Percentiles rank a stretch among this genome's conserved stretches.
Conservation (phyloP, 2,797 vertebrate species). For the Diplodus sargus region DNA sequence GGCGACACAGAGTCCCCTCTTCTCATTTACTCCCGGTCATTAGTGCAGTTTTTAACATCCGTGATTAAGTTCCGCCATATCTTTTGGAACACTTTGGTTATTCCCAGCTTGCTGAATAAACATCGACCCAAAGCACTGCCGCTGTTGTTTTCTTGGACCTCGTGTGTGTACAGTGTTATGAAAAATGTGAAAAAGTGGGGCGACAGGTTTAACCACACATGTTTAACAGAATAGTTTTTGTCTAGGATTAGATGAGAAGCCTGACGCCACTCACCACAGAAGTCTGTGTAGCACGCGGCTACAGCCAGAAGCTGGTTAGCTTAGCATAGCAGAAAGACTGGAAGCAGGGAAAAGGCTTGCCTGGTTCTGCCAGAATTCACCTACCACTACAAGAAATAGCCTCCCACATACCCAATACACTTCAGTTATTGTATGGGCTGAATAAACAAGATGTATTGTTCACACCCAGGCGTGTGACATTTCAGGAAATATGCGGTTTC, state of each 20-base stretch:
- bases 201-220: neutral
- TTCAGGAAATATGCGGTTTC: too few species aligned
- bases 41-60: conserved; percentile 7
- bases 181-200: neutral
- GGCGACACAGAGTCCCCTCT: conserved; percentile 24
- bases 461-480: too few species aligned
- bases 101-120: conserved; percentile 1
- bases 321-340: neutral
- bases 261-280: too few species aligned
- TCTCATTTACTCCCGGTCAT: conserved; percentile 9
- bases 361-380: neutral
- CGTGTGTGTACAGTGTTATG: too few species aligned
- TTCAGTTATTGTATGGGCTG: neutral
- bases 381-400: neutral
- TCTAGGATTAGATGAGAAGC: too few species aligned
- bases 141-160: neutral
- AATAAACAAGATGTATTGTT: neutral
- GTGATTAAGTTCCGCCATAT: neutral
- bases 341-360: neutral
- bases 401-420: neutral
- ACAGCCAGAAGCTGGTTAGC: neutral
- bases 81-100: neutral
- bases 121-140: neutral
- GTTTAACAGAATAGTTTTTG: neutral
- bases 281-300: neutral